phyloP scores from a whole-genome alignment of 2,888 invertebrate genomes.

The Stenichneumon culpator region DNA sequence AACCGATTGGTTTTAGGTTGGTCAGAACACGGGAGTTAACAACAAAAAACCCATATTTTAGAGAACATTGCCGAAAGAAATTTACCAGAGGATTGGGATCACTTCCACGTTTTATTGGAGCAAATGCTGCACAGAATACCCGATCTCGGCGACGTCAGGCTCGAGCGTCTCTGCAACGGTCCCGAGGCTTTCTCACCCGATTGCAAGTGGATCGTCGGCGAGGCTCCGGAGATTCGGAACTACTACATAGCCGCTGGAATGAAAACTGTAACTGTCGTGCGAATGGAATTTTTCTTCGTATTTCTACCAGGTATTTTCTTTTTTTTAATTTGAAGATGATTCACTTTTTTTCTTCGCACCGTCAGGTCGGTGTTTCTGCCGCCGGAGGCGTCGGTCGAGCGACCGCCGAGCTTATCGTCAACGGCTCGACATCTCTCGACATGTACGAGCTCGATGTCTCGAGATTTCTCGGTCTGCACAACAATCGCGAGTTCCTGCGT shows the following conservation, averaged over 20 bases:
- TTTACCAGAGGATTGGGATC: conserved; percentile 97
- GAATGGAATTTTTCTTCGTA: neutral
- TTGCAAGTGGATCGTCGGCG: conserved; percentile 97
- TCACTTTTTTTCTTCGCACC: neutral
- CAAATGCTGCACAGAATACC: conserved; percentile 95
- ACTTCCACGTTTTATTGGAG: conserved; percentile 95
- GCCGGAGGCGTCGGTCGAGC: conserved; percentile 98
- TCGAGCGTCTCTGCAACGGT: conserved; percentile 94
- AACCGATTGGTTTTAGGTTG: too few species aligned
- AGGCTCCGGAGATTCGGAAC: conserved; percentile 93
- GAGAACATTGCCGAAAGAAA: conserved; percentile 89
- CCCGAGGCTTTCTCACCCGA: conserved; percentile 99
- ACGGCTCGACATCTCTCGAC: conserved; percentile 93
- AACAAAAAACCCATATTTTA: conserved; percentile 75
- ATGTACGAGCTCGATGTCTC: conserved; percentile 96
- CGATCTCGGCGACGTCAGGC: conserved; percentile 89
- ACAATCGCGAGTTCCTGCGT: conserved; percentile 96
- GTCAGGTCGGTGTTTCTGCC: conserved; percentile 94
- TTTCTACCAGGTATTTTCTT: conserved; percentile 4
- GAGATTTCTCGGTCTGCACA: conserved; percentile 96
- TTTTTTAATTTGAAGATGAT: neutral
- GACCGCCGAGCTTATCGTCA: conserved; percentile 94
- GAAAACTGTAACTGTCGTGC: conserved; percentile 88
- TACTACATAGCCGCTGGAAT: conserved; percentile 95
- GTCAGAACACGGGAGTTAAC: too few species aligned